Evolutionary conservation across 92 coral and sea anemone genomes (phyloP), one percentile per base, ranked within the genome.

Genomic region (Meandrina meandrites): DNA sequence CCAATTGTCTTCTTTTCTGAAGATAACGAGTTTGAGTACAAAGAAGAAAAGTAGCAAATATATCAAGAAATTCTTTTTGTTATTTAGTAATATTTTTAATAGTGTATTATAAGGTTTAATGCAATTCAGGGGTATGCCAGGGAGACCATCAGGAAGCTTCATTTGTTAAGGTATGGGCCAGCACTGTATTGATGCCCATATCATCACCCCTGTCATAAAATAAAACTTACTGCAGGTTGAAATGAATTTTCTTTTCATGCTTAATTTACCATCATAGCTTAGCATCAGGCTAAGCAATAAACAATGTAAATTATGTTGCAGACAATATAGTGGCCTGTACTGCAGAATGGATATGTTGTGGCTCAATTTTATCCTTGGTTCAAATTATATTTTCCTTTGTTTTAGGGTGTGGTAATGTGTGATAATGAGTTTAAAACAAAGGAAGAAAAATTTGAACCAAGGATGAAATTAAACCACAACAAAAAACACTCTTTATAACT

Each of bases 1-100:
- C 98, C 98, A 24, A 91, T 94, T 16, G 94, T 91, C 57, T 93
- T 94, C 94, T 94, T 91, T 86, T 95, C 98, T 32, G 96, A 94
- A 79, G 98, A 94, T 88, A 93, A 93, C 42, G 95, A 94, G 53
- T 94, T 94, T 79, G 86, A 88, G 28, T 92, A 75, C 30, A 94
- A 92, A 79, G 78, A 88, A 27, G 97, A 94, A 79, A 89, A 91
- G 48, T 91, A 85, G 79, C 56, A 83, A 28, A 66, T 56, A 31
- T 27, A 50, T 14, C 1, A 72, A 83, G 50, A 13, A 32, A 51
- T 32, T 24, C 16, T 27, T 37, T 35, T 27, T 78, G 40, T 50
- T 19, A 47, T 7, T 1, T 21, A 78, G 64, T 31, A 28, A 12
- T 22, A 27, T 13, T 24, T n/a, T n/a, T n/a, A n/a, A 47, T 40